Base-by-base conservation (phyloP, 2,797 vertebrate genomes). In the Rallus crepitans region DNA sequence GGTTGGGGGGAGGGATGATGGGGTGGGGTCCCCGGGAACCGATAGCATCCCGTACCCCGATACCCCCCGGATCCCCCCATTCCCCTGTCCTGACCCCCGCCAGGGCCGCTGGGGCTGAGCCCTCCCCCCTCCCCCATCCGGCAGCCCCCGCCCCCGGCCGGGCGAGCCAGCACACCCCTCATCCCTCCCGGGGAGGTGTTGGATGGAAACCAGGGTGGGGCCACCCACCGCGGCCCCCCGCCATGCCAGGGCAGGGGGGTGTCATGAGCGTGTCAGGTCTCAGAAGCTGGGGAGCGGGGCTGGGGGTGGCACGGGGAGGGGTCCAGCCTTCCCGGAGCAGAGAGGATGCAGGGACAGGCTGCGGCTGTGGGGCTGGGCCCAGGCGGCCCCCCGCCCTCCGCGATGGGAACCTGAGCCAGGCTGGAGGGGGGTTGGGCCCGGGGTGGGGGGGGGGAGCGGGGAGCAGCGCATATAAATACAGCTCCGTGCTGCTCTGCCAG, bases 201-300 rank as follows among this genome's bases (percentile, higher is more conserved):
- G 35, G 50, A 23, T 56, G 24, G 52, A 40, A 56, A 69, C 12
- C 21, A 2, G 27, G 50, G 31, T 13, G 47, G 48, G 31, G 40
- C 2, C 48, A 12, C 40, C 31, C 73, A 12, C 27, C 9, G 33
- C 35, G 10, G 16, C 31, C 35, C 59, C n/a, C 35, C 2, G 33
- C 7, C 6, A 8, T 42, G 40, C 14, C 48, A 10, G 0, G 14
- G 37, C 80, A 3, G 3, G 37, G 30, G 17, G 40, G 24, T 35
- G 52, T 47, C 30, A 19, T 1, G 24, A 60, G 12, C 5, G 0
- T 2, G 42, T 42, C 9, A 2, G 28, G 55, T 39, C 50, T 64
- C 71, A 47, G 82, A 24, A 15, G 40, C 40, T 24, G 21, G 21
- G 73, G 42, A 63, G 25, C 3, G 8, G 53, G 55, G 69, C 52